Conservation (phyloP, 2,888 invertebrate species). For the Ectemnius continuus region DNA sequence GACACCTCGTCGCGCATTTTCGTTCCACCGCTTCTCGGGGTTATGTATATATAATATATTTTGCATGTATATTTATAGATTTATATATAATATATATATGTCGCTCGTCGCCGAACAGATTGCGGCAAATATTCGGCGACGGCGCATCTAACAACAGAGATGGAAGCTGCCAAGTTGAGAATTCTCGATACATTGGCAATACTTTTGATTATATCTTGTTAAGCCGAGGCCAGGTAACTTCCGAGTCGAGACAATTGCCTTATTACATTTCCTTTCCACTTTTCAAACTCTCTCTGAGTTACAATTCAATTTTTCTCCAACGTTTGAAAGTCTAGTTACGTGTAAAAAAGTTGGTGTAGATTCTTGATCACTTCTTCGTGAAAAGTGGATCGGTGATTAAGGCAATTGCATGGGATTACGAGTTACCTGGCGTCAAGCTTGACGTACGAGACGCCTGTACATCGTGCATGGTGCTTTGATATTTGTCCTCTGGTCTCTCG, state of each 20-base stretch:
- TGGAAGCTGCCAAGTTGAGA: slow-evolving; percentile 52
- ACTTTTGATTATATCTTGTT: slow-evolving; percentile 51
- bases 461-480: slow-evolving; percentile 54
- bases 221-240: no score
- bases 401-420: neutral
- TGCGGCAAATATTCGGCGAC: slow-evolving; percentile 34
- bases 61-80: slow-evolving; percentile 27
- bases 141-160: slow-evolving; percentile 56
- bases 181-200: slow-evolving; percentile 37
- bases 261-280: neutral
- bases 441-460: slow-evolving; percentile 55
- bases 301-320: no score
- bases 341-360: no score
- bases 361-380: no score
- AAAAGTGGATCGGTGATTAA: no score
- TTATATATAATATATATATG: slow-evolving; percentile 49
- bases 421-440: slow-evolving; percentile 28
- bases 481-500: slow-evolving; percentile 28
- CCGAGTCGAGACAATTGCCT: no score
- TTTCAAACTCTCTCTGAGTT: no score
- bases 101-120: slow-evolving; percentile 42
- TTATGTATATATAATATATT: slow-evolving; percentile 27
- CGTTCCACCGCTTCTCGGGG: slow-evolving; percentile 42
- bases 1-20: slow-evolving; percentile 46
- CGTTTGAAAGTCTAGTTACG: no score